Evolutionary conservation across 2,888 invertebrate genomes (phyloP), one percentile per base, ranked within the genome.

Genomic region (Parnassius orleans): DNA sequence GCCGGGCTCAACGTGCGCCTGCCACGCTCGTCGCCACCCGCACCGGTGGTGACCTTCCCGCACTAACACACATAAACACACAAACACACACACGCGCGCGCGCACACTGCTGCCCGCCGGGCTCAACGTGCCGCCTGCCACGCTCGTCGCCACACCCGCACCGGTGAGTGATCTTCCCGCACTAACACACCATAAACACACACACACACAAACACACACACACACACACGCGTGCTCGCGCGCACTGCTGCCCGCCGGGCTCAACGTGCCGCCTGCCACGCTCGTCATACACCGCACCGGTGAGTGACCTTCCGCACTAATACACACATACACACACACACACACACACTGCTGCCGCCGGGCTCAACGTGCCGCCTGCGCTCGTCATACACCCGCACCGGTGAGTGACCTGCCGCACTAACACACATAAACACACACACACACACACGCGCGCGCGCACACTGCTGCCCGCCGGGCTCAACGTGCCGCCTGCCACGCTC

Each of bases 201-300:
- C 19, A 24, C 24, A 24, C 2, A 24, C 24, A 24, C 24, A 3
- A 1, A 24, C 24, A 24, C 5, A 24, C 5, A 24, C 24, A 24
- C 24, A 24, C 24, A 24, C 3, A 24, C 24, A 19, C 19, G 19
- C 19, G 2, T 12, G 46, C 46, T 2, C 10, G 5, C 10, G 43
- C 43, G 1, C 43, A 46, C 94, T 95, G 64, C 93, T 98, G 75
- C 95, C 96, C 1, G 95, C 96, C 73, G 80, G 73, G 55, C 91
- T 97, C 57, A 97, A 97, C 87, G 97, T 98, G 65, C 98, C 98
- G 54, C 97, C 98, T 51, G 95, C 96, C n/a, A 84, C 95, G 66
- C 92, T 48, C 10, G 61, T 56, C 59, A 64, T 69, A 66, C 87
- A 81, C 67, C 70, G 41, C 80, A 84, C 79, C 63, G 44, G 77